Percentiles rank a stretch among this genome's conserved stretches.
Evolutionary conservation across 2,888 invertebrate species (phyloP).

Genomic region (Acronicta alni): DNA sequence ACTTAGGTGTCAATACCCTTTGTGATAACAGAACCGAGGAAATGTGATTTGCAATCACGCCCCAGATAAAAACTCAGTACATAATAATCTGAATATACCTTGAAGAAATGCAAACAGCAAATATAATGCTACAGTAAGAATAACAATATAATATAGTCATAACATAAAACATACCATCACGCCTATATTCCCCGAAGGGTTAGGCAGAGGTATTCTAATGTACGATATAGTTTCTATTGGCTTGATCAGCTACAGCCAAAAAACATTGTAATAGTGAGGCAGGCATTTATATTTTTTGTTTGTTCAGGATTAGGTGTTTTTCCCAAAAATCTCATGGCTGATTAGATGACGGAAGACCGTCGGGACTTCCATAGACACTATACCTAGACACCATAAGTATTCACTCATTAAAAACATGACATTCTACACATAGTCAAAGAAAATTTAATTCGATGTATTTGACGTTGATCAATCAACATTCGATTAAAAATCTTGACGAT

Average conservation of each 20-base stretch:
- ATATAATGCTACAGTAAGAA: neutral
- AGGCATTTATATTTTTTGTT: too few species aligned
- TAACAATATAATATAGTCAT: neutral
- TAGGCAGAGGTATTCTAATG: too few species aligned
- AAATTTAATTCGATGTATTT: conserved; percentile 37
- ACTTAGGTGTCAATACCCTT: conserved; percentile 35
- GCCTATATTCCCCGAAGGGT: too few species aligned
- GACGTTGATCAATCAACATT: conserved; percentile 31
- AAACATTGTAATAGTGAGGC: too few species aligned
- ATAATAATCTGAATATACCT: conserved; percentile 1
- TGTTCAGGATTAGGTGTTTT: too few species aligned
- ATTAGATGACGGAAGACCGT: too few species aligned
- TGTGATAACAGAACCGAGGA: conserved; percentile 30
- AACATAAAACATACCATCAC: too few species aligned
- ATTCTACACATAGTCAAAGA: conserved; percentile 19
- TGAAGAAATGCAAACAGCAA: conserved; percentile 3
- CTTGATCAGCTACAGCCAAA: too few species aligned
- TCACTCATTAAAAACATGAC: conserved; percentile 13
- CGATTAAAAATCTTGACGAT: neutral
- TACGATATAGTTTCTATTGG: too few species aligned
- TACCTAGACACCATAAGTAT: too few species aligned
- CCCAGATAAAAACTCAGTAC: conserved; percentile 17
- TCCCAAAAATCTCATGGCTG: too few species aligned
- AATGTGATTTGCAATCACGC: conserved; percentile 19
- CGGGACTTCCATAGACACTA: too few species aligned